Conservation (phyloP, 2,113 vertebrate genomes). For the Pseudopipra pipra region DNA sequence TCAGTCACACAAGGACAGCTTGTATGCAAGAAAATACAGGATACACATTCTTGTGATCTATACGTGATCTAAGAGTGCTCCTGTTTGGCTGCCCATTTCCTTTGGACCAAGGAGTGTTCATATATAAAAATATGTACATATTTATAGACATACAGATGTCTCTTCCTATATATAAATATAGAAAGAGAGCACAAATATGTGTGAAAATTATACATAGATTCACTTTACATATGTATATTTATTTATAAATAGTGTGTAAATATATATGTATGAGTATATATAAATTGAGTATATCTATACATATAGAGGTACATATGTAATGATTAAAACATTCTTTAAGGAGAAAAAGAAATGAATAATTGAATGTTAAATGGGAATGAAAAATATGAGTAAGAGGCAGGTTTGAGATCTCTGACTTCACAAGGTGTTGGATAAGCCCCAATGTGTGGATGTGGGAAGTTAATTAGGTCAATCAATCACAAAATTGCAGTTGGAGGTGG, state of each 20-base stretch:
- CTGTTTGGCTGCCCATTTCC: background rate
- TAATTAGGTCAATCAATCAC: background rate
- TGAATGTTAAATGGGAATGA: background rate
- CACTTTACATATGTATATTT: background rate
- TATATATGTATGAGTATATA: background rate
- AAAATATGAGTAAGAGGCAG: background rate
- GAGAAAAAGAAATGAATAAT: background rate
- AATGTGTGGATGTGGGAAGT: fast-evolving
- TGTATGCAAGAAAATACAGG: background rate
- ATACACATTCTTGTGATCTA: background rate
- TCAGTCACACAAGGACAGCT: background rate
- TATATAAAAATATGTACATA: background rate
- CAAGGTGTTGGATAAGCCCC: background rate
- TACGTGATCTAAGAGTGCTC: fast-evolving
- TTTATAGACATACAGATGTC: background rate
- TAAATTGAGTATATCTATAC: background rate
- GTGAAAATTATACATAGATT: background rate
- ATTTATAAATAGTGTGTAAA: background rate
- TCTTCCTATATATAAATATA: background rate
- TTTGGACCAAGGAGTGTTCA: background rate
- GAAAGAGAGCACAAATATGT: background rate
- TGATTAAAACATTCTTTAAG: background rate
- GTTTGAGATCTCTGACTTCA: background rate
- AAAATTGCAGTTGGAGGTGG: background rate
- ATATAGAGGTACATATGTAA: background rate